phyloP scores from a whole-genome alignment of 37 sponge, comb jelly and placozoan genomes.

The Beroe forskalii region DNA sequence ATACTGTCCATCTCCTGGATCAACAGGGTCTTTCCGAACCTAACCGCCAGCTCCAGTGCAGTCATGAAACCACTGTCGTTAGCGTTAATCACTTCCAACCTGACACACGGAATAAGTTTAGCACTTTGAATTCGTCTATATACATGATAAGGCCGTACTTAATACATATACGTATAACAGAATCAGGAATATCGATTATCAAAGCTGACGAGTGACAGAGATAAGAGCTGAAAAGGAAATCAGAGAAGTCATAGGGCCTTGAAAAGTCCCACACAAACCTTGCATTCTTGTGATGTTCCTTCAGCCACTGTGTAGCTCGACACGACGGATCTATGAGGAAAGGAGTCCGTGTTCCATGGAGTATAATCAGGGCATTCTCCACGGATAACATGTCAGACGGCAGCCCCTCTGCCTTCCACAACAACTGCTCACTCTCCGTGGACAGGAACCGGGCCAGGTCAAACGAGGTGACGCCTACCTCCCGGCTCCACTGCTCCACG shows the following conservation, averaged over 20 bases:
- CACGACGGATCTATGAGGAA: slow-evolving; percentile 88
- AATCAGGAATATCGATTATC: too few species aligned
- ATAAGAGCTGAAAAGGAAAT: too few species aligned
- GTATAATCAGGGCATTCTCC: slow-evolving; percentile 85
- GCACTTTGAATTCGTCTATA: too few species aligned
- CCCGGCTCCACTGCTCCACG: neutral
- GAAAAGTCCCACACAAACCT: too few species aligned
- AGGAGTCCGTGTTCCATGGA: slow-evolving; percentile 76
- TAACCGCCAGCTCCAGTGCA: slow-evolving; percentile 88
- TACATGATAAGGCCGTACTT: too few species aligned
- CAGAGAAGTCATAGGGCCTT: too few species aligned
- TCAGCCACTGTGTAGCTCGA: slow-evolving; percentile 90
- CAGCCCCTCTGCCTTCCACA: slow-evolving; percentile 93
- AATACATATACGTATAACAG: too few species aligned
- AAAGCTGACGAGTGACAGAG: too few species aligned
- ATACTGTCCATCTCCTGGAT: slow-evolving; percentile 95
- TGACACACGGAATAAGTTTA: too few species aligned
- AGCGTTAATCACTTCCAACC: slow-evolving; percentile 45
- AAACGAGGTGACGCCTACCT: slow-evolving; percentile 69
- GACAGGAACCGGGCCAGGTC: slow-evolving; percentile 76
- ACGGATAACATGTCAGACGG: slow-evolving; percentile 90
- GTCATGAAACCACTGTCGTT: slow-evolving; percentile 83
- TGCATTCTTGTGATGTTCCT: slow-evolving; percentile 75
- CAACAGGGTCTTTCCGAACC: slow-evolving; percentile 95
- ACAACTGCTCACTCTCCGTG: slow-evolving; percentile 87